These are phyloP conservation scores for Monopterus albus DNA, from an alignment of 2,113 vertebrate genomes.

Conservation along the genomic window DNA sequence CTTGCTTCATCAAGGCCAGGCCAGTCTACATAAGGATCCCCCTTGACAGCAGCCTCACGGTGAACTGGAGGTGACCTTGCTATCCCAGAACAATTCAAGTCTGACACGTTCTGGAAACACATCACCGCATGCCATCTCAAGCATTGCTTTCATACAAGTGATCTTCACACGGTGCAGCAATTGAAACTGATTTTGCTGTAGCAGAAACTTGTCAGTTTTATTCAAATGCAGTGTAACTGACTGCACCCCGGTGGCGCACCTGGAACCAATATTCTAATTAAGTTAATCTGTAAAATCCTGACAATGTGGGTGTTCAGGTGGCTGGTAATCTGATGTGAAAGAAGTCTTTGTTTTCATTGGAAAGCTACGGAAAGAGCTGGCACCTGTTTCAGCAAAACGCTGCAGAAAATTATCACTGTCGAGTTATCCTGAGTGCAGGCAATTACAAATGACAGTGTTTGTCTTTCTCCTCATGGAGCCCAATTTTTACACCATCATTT, in stretches of 20 bases:
- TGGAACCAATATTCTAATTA: conserved; percentile 80
- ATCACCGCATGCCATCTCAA: conserved; percentile 1
- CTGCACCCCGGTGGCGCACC: conserved; percentile 72
- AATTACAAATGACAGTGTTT: conserved; percentile 80
- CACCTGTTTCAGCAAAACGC: conserved; percentile 76
- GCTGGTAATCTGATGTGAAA: conserved; percentile 76
- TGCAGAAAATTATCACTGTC: conserved; percentile 70
- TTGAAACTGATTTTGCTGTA: conserved; percentile 45
- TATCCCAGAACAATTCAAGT: conserved; percentile 37
- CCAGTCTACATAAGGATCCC: conserved; percentile 31
- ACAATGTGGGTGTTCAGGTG: conserved; percentile 77
- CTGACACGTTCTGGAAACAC: conserved; percentile 41
- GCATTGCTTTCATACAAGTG: conserved; percentile 19
- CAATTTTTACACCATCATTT: conserved; percentile 54
- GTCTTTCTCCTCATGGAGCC: conserved; percentile 65
- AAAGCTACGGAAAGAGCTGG: conserved; percentile 66
- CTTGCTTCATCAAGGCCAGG: conserved; percentile 20
- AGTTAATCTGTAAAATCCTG: conserved; percentile 78
- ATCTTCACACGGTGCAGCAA: conserved; percentile 40
- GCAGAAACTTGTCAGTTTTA: conserved; percentile 58
- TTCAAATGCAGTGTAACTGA: conserved; percentile 73
- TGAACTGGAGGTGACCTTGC: conserved; percentile 38
- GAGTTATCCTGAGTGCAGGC: conserved; percentile 63
- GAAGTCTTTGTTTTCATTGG: conserved; percentile 70
- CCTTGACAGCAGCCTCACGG: not conserved